Conservation (phyloP, 2,888 invertebrate genomes). For the Stomorhina lunata region DNA sequence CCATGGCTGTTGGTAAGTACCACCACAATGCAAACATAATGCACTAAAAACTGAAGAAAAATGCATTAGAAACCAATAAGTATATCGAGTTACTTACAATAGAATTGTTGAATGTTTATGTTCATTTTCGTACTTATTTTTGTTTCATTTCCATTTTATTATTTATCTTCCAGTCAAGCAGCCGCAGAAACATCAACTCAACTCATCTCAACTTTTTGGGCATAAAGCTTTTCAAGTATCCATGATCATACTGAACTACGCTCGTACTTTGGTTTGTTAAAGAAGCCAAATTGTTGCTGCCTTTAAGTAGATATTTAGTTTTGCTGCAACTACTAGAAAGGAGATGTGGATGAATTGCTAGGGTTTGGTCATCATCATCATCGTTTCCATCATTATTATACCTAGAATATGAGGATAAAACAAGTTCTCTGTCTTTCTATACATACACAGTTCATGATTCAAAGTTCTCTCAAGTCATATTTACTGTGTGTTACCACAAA, state of each 20-base stretch:
- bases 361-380: slow-evolving; percentile 26
- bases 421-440: slow-evolving; percentile 46
- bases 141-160: neutral
- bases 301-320: slow-evolving; percentile 25
- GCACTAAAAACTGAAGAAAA: slow-evolving; percentile 17
- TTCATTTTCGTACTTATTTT: neutral
- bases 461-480: slow-evolving; percentile 67
- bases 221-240: slow-evolving; percentile 42
- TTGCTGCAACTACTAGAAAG: slow-evolving; percentile 11
- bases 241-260: neutral
- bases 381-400: neutral
- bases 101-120: slow-evolving; percentile 45
- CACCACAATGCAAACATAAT: slow-evolving; percentile 25
- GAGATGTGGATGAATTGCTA: slow-evolving; percentile 19
- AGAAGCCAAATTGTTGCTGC: slow-evolving; percentile 37
- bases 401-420: slow-evolving; percentile 49
- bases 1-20: no score
- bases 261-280: slow-evolving; percentile 15
- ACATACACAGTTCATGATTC: neutral
- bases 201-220: no score
- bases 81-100: slow-evolving; percentile 64
- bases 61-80: slow-evolving; percentile 64
- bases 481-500: slow-evolving; percentile 20
- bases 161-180: neutral
- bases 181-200: slow-evolving; percentile 8